Conservation (phyloP, 2,113 vertebrate genomes). For the Mellivora capensis region DNA sequence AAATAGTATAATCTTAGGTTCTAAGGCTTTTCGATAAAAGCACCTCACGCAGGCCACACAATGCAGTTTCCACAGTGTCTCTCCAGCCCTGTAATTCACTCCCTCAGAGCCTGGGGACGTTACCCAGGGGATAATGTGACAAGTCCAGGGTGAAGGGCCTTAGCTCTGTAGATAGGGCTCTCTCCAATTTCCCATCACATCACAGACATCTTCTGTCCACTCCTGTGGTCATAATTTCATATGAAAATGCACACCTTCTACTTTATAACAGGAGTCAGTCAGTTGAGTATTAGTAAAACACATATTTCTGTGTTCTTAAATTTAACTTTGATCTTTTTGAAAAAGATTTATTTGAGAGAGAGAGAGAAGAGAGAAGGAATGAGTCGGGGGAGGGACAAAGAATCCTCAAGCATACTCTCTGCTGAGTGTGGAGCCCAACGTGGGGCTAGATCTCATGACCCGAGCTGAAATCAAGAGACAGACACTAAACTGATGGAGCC, state of each 20-base stretch:
- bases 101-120: background rate
- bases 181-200: background rate
- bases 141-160: background rate
- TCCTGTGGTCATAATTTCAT: background rate
- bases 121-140: background rate
- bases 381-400: background rate
- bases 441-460: background rate
- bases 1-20: background rate
- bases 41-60: background rate
- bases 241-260: background rate
- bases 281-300: background rate
- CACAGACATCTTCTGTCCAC: background rate
- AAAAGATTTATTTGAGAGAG: background rate
- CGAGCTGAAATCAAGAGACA: background rate
- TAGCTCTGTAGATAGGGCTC: background rate
- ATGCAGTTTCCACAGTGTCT: background rate
- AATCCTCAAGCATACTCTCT: background rate
- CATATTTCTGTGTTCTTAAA: background rate
- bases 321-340: background rate
- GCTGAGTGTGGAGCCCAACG: background rate
- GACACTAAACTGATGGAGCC: background rate
- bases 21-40: background rate
- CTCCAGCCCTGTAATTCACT: background rate
- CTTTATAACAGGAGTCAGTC: constrained; percentile 6
- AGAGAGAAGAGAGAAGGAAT: background rate